Conservation (phyloP, 2,888 invertebrate species). For the Teleogryllus oceanicus region DNA sequence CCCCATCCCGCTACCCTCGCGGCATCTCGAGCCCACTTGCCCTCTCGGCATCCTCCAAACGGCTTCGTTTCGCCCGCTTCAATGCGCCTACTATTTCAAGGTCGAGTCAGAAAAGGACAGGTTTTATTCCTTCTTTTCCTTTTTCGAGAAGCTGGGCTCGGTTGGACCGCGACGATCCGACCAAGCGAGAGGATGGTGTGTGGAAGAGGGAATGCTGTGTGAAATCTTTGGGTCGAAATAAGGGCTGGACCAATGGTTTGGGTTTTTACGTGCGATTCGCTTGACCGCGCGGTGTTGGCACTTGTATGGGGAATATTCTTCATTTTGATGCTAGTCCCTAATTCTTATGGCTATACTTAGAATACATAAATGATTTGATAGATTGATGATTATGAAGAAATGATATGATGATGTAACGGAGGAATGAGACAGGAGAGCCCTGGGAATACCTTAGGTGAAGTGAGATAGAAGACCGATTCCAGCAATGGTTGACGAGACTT, state of each 20-base stretch:
- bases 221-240: background rate
- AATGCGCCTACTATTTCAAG: slow-evolving; percentile 9
- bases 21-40: background rate
- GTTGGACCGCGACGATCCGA: background rate
- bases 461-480: too few relatives aligned
- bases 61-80: slow-evolving; percentile 10
- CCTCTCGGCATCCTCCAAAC: background rate
- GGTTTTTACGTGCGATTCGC: background rate
- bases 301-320: too few relatives aligned
- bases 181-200: background rate
- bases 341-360: too few relatives aligned
- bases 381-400: too few relatives aligned
- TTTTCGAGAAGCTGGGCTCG: background rate
- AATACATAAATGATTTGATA: too few relatives aligned
- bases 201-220: background rate
- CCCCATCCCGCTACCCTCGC: background rate
- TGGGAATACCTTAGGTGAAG: too few relatives aligned
- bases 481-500: too few relatives aligned
- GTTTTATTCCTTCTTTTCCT: background rate
- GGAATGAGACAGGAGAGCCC: too few relatives aligned
- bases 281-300: background rate
- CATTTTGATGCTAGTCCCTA: too few relatives aligned
- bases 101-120: background rate
- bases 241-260: background rate
- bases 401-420: too few relatives aligned